Evolutionary conservation across 2,888 invertebrate species (phyloP), one percentile per base, ranked within the genome.

Genomic region (Spicauda simplicius): DNA sequence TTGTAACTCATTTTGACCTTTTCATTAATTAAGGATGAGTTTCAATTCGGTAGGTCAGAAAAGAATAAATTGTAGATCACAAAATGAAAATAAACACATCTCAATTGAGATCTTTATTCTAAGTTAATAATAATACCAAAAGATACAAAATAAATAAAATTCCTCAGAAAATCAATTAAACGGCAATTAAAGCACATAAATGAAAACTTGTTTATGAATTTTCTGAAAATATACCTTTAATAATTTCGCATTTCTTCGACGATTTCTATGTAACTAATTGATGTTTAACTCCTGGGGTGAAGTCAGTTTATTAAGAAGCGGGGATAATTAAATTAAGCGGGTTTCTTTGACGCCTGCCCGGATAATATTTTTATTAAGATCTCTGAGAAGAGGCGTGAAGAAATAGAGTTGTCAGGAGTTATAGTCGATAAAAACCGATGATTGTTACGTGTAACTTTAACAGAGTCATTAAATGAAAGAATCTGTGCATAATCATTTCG

Each of bases 241-340:
- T 62, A 66, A 69, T 61, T 59, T 61, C 64, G 68, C 63, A 73
- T 65, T 70, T 70, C 65, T 68, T 61, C 61, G 18, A 78, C 76
- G 76, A 80, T 81, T 79, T 77, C 58, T 66, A 64, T 56, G 16
- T 59, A 78, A 77, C 80, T 85, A 86, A 87, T 87, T 88, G 86
- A 81, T 85, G 82, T 83, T 83, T 80, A 79, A 78, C 76, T 73
- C 72, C 75, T 81, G 80, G 79, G 70, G 72, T 69, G 73, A 70
- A 73, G 74, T 79, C 78, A 83, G 84, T 87, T 88, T 82, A 83
- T 90, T 91, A 90, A 88, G 88, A 86, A 84, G 85, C 79, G 81
- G 69, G 80, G 78, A 84, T 91, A 91, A 93, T 92, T 91, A 87
- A 92, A 92, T 93, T 91, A 92, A 81, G 80, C 80, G 78, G 78